Evolutionary conservation across 2,797 vertebrate genomes (phyloP), one percentile per base, ranked within the genome.

Genomic region (Rhynchonycteris naso): DNA sequence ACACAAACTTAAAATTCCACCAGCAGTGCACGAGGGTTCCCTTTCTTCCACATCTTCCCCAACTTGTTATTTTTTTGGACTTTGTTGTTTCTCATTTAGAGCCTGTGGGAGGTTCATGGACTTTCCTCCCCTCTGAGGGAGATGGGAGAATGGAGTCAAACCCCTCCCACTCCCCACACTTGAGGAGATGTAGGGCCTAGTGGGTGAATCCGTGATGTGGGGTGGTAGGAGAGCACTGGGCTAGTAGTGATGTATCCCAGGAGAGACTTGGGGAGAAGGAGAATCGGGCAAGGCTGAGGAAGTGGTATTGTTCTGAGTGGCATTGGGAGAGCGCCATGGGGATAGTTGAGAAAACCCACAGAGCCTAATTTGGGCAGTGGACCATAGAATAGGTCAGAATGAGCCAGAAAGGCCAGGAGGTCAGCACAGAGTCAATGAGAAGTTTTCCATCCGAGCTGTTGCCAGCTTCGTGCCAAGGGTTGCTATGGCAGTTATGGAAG

Each of bases 171-270:
- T 50, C 2, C 5, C 18, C 4, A 1, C 6, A 10, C 38, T 3
- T 15, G 72, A 22, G n/a, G 54, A 38, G 43, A 24, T 2, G 4
- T 3, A 26, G 86, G 43, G 10, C 14, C 15, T 12, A 12, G 2
- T 24, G 13, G 4, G 50, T 7, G 8, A 15, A 6, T 21, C 15
- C 1, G 0, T 7, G 2, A 3, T 26, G n/a, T 18, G 0, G 3
- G 28, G 5, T 30, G 35, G 13, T n/a, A 28, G 38, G 24, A n/a
- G 1, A 7, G 1, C 24, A 0, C 15, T 7, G 9, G 58, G 11
- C 50, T 28, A 1, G 14, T 11, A 22, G 2, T 8, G 56, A 21
- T 38, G 26, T 7, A 2, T 68, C 5, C 8, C 33, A 65, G 54
- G 71, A 66, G 47, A 86, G 26, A 10, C 68, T 85, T 21, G 19